Conservation (phyloP, 2,888 invertebrate genomes). For the Amiota minor region DNA sequence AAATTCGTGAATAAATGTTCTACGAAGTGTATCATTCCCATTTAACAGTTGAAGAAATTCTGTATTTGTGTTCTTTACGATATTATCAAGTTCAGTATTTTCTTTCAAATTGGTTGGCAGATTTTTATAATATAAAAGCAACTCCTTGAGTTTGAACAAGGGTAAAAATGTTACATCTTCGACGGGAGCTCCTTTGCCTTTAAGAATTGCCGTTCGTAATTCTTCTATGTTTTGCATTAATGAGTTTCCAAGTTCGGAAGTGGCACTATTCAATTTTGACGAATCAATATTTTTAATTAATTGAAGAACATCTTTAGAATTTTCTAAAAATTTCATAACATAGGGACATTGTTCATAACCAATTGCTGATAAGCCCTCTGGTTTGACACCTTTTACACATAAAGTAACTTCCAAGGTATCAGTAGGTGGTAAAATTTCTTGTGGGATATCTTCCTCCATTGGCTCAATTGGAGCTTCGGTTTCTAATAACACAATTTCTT, state of each 20-base stretch:
- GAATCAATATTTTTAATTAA: slow-evolving; percentile 29
- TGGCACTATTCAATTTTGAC: slow-evolving; percentile 32
- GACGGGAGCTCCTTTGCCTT: slow-evolving; percentile 34
- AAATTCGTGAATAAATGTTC: slow-evolving; percentile 53
- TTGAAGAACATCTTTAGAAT: slow-evolving; percentile 32
- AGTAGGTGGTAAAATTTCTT: not conserved
- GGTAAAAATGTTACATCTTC: slow-evolving; percentile 56
- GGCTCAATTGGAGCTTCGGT: slow-evolving; percentile 1
- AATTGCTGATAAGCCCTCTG: not conserved
- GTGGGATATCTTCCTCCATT: not conserved
- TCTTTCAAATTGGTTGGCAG: slow-evolving; percentile 11
- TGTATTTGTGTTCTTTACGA: slow-evolving; percentile 37
- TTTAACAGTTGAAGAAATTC: slow-evolving; percentile 49
- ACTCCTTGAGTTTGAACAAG: slow-evolving; percentile 57
- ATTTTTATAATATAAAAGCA: slow-evolving; percentile 45
- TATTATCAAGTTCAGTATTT: not conserved
- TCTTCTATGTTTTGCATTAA: slow-evolving; percentile 47
- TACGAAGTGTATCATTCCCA: slow-evolving; percentile 50
- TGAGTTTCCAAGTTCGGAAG: slow-evolving; percentile 44
- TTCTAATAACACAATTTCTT: slow-evolving; percentile 8
- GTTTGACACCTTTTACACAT: no score
- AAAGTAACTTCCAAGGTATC: no score
- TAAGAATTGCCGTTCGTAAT: slow-evolving; percentile 43
- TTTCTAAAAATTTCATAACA: slow-evolving; percentile 24
- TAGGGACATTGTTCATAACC: slow-evolving; percentile 24